Conservation (phyloP, 1,140 invertebrate genomes). For the Acromyrmex echinatior region DNA sequence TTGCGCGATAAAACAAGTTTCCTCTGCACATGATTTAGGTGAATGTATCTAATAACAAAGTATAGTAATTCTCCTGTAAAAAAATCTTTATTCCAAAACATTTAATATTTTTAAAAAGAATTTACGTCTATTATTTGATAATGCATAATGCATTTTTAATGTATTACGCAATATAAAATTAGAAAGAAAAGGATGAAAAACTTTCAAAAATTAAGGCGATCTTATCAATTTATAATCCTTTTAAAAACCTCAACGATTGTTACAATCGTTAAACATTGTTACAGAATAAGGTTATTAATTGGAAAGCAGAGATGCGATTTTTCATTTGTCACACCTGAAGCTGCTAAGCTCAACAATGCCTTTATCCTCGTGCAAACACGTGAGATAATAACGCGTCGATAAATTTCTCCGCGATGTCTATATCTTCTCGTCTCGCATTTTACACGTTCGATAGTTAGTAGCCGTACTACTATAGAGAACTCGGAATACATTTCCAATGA, state of each 20-base stretch:
- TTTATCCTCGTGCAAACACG: not conserved
- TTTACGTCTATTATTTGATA: not conserved
- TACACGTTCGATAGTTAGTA: constrained; percentile 12
- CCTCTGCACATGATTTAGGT: constrained; percentile 9
- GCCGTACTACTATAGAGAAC: not conserved
- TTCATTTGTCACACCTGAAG: too few species aligned
- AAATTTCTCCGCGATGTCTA: not conserved
- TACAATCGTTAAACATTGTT: too few species aligned
- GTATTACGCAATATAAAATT: not conserved
- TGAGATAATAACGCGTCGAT: constrained; percentile 5
- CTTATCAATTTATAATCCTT: not conserved
- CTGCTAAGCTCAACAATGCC: not conserved
- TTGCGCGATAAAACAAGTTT: constrained; percentile 34
- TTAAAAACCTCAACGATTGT: too few species aligned
- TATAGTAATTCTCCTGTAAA: not conserved
- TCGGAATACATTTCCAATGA: constrained; percentile 60
- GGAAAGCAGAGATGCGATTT: not conserved
- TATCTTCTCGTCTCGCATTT: constrained; percentile 39
- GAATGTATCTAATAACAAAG: constrained; percentile 32
- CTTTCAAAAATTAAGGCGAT: not conserved
- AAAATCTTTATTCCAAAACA: not conserved
- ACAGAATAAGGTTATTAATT: not conserved
- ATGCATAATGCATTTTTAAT: not conserved
- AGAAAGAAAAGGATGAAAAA: not conserved
- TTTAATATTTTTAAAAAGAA: not conserved